These are phyloP conservation scores for Myxocyprinus asiaticus DNA, from an alignment of 2,113 vertebrate genomes.

Conservation along the genomic window DNA sequence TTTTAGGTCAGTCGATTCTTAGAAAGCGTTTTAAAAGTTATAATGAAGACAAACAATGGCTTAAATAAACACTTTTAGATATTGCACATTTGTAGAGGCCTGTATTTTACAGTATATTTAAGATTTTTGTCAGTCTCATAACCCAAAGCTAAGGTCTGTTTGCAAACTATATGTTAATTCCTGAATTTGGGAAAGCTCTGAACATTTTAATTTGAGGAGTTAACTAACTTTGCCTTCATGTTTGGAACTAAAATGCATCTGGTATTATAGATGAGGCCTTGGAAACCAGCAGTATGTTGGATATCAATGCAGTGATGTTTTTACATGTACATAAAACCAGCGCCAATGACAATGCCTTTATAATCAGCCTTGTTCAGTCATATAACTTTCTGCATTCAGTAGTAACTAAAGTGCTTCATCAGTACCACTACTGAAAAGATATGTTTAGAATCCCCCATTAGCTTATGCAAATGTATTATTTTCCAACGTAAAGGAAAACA, in stretches of 20 bases:
- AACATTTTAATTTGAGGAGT: no score
- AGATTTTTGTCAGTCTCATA: constrained; percentile 1
- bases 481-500: constrained; percentile 8
- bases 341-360: background rate
- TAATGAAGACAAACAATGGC: background rate
- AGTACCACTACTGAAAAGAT: constrained; percentile 8
- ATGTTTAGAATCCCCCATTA: constrained; percentile 12
- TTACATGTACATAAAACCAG: background rate
- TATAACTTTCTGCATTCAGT: background rate
- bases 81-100: constrained; percentile 38
- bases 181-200: no score
- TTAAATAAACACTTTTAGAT: constrained; percentile 3
- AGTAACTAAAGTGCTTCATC: constrained; percentile 13
- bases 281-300: constrained; percentile 15
- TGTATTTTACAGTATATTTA: constrained; percentile 1
- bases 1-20: background rate
- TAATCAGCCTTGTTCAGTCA: background rate
- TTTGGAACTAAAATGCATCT: constrained; percentile 1
- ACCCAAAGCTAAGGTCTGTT: background rate
- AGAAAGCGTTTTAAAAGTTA: background rate
- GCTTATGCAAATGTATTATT: constrained; percentile 27
- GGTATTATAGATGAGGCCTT: background rate
- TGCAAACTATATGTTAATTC: no score
- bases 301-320: background rate
- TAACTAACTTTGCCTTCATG: background rate